phyloP scores from a whole-genome alignment of 2,888 invertebrate species.

The Adelognathus sp. region DNA sequence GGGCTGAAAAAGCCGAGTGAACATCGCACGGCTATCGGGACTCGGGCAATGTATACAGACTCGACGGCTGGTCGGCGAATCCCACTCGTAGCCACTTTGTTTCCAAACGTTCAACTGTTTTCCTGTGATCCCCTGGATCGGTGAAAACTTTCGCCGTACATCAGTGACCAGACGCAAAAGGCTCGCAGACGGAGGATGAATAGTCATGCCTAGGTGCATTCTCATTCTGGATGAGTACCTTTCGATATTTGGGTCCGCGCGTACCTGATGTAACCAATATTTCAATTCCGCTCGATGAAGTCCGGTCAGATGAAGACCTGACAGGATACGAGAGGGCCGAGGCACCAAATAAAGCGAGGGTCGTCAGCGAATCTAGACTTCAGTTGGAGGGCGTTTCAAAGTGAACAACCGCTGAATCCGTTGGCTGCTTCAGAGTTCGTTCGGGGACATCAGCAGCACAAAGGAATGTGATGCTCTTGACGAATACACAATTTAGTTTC shows the following conservation, averaged over 20 bases:
- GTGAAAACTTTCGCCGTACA: neutral
- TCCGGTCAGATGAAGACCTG: neutral
- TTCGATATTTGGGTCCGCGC: neutral
- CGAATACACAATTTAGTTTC: too few relatives aligned
- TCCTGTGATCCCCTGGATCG: slow-evolving; percentile 10
- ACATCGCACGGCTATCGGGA: slow-evolving; percentile 7
- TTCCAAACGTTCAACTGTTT: neutral
- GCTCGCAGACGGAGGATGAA: neutral
- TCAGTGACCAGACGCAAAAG: neutral
- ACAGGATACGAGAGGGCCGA: neutral
- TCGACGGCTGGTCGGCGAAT: neutral
- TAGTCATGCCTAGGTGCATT: neutral
- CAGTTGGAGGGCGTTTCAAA: too few relatives aligned
- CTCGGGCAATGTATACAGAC: slow-evolving; percentile 1
- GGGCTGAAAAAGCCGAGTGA: slow-evolving; percentile 23
- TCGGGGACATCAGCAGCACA: too few relatives aligned
- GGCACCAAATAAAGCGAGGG: neutral
- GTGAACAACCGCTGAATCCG: too few relatives aligned
- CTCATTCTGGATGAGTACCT: too few relatives aligned
- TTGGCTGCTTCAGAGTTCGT: too few relatives aligned
- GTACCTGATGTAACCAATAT: neutral
- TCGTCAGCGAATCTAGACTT: too few relatives aligned
- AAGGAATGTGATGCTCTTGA: too few relatives aligned
- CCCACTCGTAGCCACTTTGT: slow-evolving; percentile 31
- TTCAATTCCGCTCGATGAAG: neutral